A percentile compares a stretch with the other conserved stretches of the same genome.
These are phyloP conservation scores for Dendrophyllia cribrosa DNA, from an alignment of 64 coral and sea anemone genomes.

Conservation along the genomic window DNA sequence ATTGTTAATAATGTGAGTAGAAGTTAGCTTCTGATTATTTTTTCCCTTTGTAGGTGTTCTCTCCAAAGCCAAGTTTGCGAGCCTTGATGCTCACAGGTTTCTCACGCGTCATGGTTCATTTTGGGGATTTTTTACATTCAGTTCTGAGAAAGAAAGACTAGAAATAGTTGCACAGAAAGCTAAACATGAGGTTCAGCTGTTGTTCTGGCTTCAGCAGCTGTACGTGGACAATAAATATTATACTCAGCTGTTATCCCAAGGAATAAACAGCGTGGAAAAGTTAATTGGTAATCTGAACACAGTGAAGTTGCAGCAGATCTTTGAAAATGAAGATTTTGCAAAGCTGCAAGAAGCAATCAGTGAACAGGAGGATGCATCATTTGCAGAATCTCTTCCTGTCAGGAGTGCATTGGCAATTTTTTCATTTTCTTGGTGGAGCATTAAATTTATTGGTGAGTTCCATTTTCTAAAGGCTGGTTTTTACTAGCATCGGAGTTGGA, in stretches of 20 bases:
- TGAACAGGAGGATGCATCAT: not conserved
- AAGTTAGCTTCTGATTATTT: not conserved
- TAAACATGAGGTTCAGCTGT: slow-evolving; percentile 64
- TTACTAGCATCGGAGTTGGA: too few relatives aligned
- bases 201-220: slow-evolving; percentile 44
- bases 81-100: slow-evolving; percentile 57
- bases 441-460: slow-evolving; percentile 43
- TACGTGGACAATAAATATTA: slow-evolving; percentile 53
- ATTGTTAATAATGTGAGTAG: not conserved
- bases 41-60: slow-evolving; percentile 42
- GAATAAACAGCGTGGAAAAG: slow-evolving; percentile 50
- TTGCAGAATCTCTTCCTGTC: not conserved
- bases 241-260: slow-evolving; percentile 35
- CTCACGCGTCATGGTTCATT: slow-evolving; percentile 19
- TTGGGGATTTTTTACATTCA: slow-evolving; percentile 34
- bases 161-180: slow-evolving; percentile 54
- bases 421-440: slow-evolving; percentile 53
- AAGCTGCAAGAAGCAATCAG: slow-evolving; percentile 25
- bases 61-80: slow-evolving; percentile 41
- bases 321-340: not conserved
- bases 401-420: not conserved
- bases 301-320: slow-evolving; percentile 12
- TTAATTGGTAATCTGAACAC: slow-evolving; percentile 43
- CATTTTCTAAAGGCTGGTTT: not conserved
- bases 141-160: slow-evolving; percentile 54